Percentiles rank a stretch among this genome's conserved stretches.
Evolutionary conservation across 2,888 invertebrate species (phyloP).

Genomic region (Cynaeus angustus): DNA sequence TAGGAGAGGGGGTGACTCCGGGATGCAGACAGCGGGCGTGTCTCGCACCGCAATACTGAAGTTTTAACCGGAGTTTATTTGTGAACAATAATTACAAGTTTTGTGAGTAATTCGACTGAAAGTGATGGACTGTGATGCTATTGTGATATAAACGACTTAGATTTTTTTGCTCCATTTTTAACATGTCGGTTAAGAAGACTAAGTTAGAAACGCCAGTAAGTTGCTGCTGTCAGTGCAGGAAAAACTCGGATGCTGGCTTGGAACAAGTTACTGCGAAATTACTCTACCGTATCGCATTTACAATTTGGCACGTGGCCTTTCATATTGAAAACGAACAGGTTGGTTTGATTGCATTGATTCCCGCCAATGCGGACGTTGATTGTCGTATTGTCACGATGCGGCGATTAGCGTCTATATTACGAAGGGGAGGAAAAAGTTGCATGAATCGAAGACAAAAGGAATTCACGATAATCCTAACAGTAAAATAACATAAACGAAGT

Average conservation of each 20-base stretch:
- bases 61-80: conserved; percentile 38
- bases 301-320: conserved; percentile 84
- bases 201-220: conserved; percentile 58
- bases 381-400: neutral
- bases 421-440: no score
- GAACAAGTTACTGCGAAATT: conserved; percentile 76
- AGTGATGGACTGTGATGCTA: conserved; percentile 39
- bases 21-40: conserved; percentile 68
- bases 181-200: conserved; percentile 59
- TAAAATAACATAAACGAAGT: no score
- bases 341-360: conserved; percentile 48
- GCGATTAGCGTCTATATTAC: no score
- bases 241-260: conserved; percentile 64
- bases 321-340: conserved; percentile 77
- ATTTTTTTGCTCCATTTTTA: neutral
- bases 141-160: conserved; percentile 39
- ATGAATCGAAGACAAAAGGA: no score
- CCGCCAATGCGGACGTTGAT: conserved; percentile 12
- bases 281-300: conserved; percentile 82
- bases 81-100: conserved; percentile 46
- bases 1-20: conserved; percentile 64
- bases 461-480: no score
- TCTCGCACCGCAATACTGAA: conserved; percentile 65
- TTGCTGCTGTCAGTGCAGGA: conserved; percentile 58
- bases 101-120: conserved; percentile 35